phyloP scores from a whole-genome alignment of 2,888 invertebrate genomes.

The Podotricha telesiphe region DNA sequence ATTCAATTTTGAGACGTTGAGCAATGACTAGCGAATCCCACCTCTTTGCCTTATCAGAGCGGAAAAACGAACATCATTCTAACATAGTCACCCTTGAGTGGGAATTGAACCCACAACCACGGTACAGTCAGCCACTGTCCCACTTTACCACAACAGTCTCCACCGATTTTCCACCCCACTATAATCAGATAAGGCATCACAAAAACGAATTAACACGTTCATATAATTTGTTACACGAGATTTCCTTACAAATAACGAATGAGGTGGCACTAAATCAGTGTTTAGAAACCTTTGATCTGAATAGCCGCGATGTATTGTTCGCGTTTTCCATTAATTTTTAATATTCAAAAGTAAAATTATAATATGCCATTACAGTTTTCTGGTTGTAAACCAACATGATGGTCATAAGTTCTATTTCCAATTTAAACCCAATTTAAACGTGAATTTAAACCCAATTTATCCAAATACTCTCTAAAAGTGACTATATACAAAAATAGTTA shows the following conservation, averaged over 20 bases:
- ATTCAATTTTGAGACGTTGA: no score
- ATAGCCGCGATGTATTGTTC: constrained; percentile 42
- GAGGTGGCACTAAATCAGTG: constrained; percentile 39
- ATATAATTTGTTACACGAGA: constrained; percentile 40
- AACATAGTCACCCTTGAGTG: background rate
- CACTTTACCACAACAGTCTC: background rate
- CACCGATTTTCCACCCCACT: background rate
- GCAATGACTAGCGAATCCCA: no score
- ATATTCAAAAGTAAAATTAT: background rate
- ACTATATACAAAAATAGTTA: no score
- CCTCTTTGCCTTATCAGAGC: no score
- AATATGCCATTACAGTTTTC: background rate
- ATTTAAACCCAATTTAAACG: no score
- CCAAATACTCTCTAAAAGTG: no score
- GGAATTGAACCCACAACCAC: background rate
- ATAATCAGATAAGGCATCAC: constrained; percentile 12
- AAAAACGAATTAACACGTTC: constrained; percentile 38
- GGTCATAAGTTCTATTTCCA: no score
- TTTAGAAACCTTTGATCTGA: constrained; percentile 42
- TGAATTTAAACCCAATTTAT: no score
- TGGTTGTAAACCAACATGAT: background rate
- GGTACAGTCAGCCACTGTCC: background rate
- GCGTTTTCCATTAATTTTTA: background rate
- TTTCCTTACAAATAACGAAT: constrained; percentile 41
- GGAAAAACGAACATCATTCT: no score